Base-by-base conservation (phyloP, 2,888 invertebrate species). In the Oxycera nigricornis region DNA sequence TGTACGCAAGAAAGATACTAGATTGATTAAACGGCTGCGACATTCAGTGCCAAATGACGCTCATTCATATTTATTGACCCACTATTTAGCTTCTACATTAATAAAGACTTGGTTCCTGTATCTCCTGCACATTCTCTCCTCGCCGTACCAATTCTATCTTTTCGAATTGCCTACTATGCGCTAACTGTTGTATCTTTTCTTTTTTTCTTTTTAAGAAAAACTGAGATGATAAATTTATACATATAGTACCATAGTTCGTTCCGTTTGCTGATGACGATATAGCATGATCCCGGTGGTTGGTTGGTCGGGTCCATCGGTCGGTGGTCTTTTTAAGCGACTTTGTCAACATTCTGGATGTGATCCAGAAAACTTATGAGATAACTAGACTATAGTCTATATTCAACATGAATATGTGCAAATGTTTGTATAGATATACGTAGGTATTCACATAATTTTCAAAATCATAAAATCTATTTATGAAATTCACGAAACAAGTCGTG, bases 301-400 rank as follows among this genome's bases (percentile, higher is more conserved):
- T n/a, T n/a, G n/a, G n/a, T n/a, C n/a, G 22, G 22, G 52, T 52
- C 22, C 22, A n/a, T 59, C 65, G 39, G 65, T 65, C 65, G 65
- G 65, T 65, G 65, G 65, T 39, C 65, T 41, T 31, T 31, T 46
- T 14, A 14, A 7, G 46, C 55, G 55, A 30, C 41, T 30, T n/a
- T 65, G 65, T 65, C 65, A 65, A 65, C 39, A 65, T 39, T 65
- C 65, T 65, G 65, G 65, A 65, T 65, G 24, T 22, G 65, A 41
- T 65, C 65, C 65, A 65, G 41, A 26, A 65, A 65, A 65, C 41
- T 65, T 65, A 39, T 65, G 65, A 65, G 41, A 65, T 65, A 41
- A 65, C 65, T 17, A 39, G 30, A 65, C 1, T 65, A 65, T 65
- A 39, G 7, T 59, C n/a, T n/a, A n/a, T n/a, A n/a, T n/a, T n/a